Base-by-base conservation (phyloP, 2,113 vertebrate species). In the Heterotis niloticus region DNA sequence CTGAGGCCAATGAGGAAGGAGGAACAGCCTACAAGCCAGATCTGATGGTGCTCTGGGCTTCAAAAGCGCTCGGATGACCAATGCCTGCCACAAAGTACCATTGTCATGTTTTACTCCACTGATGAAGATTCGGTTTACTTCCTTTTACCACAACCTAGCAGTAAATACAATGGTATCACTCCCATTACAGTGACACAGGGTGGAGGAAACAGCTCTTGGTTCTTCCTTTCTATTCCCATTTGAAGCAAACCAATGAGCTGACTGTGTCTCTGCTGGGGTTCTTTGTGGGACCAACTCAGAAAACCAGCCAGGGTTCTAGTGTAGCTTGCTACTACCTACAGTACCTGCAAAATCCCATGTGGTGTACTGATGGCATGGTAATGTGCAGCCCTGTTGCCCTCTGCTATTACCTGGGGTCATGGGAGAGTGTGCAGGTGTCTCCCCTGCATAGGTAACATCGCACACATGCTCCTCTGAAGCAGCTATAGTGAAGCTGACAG, bases 1-100 rank as follows among this genome's bases (percentile, higher is more conserved):
- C 51, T 9, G 54, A 56, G 52, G 66, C 26, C 24, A 77, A 77
- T 20, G n/a, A 57, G 10, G 13, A 52, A 18, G 51, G 29, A 29
- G 24, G 23, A 69, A 26, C 24, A 68, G 76, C 52, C 69, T 78
- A 52, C 59, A 56, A 57, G 44, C 76, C 52, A 34, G 23, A 57
- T 23, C n/a, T 51, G 18, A 17, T 51, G 26, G 77, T n/a, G 20
- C 11, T 78, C 66, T 24, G 64, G 76, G 16, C 70, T 78, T 17
- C 14, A 10, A 70, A 67, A 20, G 12, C 29, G 57, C 65, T 70
- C 66, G 57, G 57, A 57, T 60, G 66, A 70, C 71, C 52, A 52
- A 73, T 56, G 24, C 14, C 51, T 34, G 64, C 64, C 23, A 11
- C 20, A 67, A 78, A 69, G 13, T 13, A 56, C 11, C 18, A 57